These are phyloP conservation scores for Colossoma macropomum DNA, from an alignment of 2,113 vertebrate genomes.

Conservation along the genomic window DNA sequence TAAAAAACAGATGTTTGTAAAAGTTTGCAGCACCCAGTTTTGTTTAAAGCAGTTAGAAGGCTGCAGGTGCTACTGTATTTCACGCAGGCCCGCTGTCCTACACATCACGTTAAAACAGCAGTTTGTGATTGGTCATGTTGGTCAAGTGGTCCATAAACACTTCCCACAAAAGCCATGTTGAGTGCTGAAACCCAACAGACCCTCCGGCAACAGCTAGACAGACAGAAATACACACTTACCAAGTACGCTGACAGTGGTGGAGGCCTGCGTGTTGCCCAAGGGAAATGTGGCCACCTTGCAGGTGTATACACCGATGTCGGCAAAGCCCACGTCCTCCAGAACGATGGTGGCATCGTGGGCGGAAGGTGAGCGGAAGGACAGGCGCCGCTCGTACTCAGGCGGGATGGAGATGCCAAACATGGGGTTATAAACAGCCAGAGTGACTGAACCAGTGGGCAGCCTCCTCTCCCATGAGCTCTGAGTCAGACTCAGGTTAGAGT, in stretches of 20 bases:
- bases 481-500: conserved; percentile 86
- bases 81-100: too few species aligned
- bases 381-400: conserved; percentile 84
- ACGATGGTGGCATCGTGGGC: conserved; percentile 90
- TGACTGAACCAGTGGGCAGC: conserved; percentile 83
- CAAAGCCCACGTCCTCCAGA: conserved; percentile 89
- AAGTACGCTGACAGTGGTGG: conserved; percentile 88
- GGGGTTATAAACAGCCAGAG: conserved; percentile 94
- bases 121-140: too few species aligned
- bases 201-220: neutral
- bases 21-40: too few species aligned
- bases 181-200: too few species aligned
- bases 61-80: too few species aligned
- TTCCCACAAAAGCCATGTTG: too few species aligned
- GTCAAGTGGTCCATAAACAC: too few species aligned
- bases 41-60: too few species aligned
- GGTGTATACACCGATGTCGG: conserved; percentile 91
- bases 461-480: conserved; percentile 96
- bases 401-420: conserved; percentile 90
- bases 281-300: conserved; percentile 97
- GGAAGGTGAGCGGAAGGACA: conserved; percentile 89
- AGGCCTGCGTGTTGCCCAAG: conserved; percentile 89
- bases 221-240: conserved; percentile 73
- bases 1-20: too few species aligned
- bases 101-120: too few species aligned